These are phyloP conservation scores for Aldabrachelys gigantea DNA, from an alignment of 2,113 vertebrate genomes.

Conservation along the genomic window DNA sequence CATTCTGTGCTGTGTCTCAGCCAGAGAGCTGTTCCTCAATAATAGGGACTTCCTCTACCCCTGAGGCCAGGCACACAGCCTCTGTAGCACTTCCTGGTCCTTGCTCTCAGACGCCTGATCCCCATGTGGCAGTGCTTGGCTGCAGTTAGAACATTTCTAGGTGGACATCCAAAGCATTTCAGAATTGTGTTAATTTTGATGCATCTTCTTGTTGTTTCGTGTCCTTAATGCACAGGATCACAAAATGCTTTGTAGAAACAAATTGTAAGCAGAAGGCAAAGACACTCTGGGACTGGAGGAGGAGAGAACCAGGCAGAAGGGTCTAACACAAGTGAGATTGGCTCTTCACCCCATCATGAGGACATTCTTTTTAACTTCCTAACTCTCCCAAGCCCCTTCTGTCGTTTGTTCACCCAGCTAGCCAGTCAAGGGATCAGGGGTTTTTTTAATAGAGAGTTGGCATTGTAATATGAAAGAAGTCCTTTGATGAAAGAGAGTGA, in stretches of 20 bases:
- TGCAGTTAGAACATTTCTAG: neutral
- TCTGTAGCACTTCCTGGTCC: accelerated
- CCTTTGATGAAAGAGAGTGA: neutral
- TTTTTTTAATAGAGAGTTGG: neutral
- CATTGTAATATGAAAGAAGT: neutral
- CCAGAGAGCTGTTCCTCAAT: accelerated
- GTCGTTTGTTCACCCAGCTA: neutral
- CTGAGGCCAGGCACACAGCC: neutral
- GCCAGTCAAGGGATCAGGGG: neutral
- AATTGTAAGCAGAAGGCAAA: neutral
- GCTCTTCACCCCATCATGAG: neutral
- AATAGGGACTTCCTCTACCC: neutral
- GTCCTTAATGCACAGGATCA: neutral
- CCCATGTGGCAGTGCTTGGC: neutral
- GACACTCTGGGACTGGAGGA: neutral
- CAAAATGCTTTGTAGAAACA: neutral
- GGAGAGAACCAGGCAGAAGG: neutral
- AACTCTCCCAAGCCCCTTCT: neutral
- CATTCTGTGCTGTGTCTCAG: neutral
- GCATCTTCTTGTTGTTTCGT: neutral
- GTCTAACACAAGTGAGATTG: neutral
- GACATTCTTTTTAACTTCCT: neutral
- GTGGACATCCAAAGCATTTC: neutral
- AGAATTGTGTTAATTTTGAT: neutral
- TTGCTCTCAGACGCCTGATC: accelerated